Conservation (phyloP, 2,797 vertebrate genomes). For the Rhinichthys osculus region DNA sequence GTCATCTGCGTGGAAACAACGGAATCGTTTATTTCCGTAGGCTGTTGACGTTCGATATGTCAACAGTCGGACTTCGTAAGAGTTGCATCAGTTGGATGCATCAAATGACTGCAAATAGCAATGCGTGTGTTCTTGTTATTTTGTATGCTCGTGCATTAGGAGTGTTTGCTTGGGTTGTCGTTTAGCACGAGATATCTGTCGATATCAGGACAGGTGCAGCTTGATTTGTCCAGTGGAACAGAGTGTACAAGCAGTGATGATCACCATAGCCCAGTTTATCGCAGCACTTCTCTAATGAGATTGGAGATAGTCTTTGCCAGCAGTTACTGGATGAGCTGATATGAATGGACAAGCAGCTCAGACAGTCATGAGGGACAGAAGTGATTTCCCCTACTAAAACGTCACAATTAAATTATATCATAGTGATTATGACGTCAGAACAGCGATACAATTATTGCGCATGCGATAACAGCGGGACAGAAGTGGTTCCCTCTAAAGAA, state of each 20-base stretch:
- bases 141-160: not conserved
- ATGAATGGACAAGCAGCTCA: slow-evolving; percentile 33
- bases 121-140: not conserved
- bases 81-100: slow-evolving; percentile 29
- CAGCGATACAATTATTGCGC: slow-evolving; percentile 40
- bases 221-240: slow-evolving; percentile 35
- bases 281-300: slow-evolving; percentile 76
- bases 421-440: slow-evolving; percentile 48
- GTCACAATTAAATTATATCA: not conserved
- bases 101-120: not conserved
- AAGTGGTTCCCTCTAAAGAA: no score
- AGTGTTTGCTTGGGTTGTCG: not conserved
- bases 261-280: slow-evolving; percentile 65
- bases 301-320: slow-evolving; percentile 58
- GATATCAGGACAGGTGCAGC: slow-evolving; percentile 38
- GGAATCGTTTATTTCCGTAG: not conserved
- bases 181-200: slow-evolving; percentile 9
- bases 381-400: slow-evolving; percentile 7
- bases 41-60: not conserved
- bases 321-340: slow-evolving; percentile 53
- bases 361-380: not conserved
- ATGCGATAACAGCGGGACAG: no score
- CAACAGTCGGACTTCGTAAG: slow-evolving; percentile 5
- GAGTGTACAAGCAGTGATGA: slow-evolving; percentile 2
- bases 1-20: not conserved